Percentiles rank a stretch among this genome's conserved stretches.
phyloP scores from a whole-genome alignment of 2,888 invertebrate species.

The Thelaira solivaga region DNA sequence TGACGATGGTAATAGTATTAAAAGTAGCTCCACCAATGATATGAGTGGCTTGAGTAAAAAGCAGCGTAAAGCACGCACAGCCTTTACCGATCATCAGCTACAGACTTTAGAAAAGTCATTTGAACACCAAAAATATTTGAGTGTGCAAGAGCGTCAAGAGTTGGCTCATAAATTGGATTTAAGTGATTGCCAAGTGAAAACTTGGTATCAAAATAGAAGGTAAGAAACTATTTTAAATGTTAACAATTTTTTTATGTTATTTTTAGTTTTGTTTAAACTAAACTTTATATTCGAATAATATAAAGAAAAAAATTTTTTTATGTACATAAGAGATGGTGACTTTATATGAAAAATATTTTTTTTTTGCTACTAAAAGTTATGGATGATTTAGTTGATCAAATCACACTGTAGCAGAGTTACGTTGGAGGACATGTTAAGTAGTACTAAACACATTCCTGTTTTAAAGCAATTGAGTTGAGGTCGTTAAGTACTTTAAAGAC shows the following conservation, averaged over 20 bases:
- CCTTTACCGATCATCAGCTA: slow-evolving; percentile 98
- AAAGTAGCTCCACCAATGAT: slow-evolving; percentile 77
- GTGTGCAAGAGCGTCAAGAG: slow-evolving; percentile 98
- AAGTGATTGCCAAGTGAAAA: slow-evolving; percentile 99
- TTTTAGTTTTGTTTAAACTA: no score
- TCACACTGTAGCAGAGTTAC: no score
- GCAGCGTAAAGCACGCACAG: slow-evolving; percentile 96
- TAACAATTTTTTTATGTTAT: not conserved
- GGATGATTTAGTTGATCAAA: no score
- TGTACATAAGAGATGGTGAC: no score
- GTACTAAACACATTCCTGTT: no score
- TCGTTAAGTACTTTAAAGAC: no score
- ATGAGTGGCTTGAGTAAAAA: slow-evolving; percentile 86
- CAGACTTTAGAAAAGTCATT: slow-evolving; percentile 98
- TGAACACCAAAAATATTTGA: slow-evolving; percentile 97
- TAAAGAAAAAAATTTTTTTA: no score
- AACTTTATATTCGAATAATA: not conserved
- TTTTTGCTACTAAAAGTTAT: no score
- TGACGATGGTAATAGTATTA: slow-evolving; percentile 82
- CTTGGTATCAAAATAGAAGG: slow-evolving; percentile 99
- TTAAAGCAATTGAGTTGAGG: no score
- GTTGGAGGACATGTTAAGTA: no score
- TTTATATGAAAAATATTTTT: no score
- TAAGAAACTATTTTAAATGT: slow-evolving; percentile 76
- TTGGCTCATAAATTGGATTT: slow-evolving; percentile 96